Evolutionary conservation across 1,140 invertebrate genomes (phyloP), one percentile per base, ranked within the genome.

Genomic region (Luehdorfia chinensis): DNA sequence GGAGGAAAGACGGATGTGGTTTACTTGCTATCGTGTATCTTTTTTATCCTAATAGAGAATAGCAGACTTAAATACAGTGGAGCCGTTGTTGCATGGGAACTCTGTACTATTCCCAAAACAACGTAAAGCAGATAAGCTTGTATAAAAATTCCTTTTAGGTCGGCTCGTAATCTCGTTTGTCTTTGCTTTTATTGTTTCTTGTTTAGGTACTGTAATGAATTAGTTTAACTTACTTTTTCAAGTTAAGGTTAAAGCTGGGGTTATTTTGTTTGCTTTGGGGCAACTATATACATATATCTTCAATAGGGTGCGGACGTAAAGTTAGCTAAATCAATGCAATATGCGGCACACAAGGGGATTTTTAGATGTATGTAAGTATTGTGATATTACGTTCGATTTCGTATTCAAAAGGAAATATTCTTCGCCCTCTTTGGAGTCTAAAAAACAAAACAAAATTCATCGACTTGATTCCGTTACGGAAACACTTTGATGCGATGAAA

Each of bases 191-290:
- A 76, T 78, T 78, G 70, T 77, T 67, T 71, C 55, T 68, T 52
- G 55, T 56, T 46, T 54, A n/a, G n/a, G n/a, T n/a, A 58, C 58
- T 44, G 59, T 75, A 80, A 83, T 83, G 72, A 85, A 83, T 83
- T 75, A 76, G 66, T 63, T 69, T 47, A 61, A 78, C 64, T 75
- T 80, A 59, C 70, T 69, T 59, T 68, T 66, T 66, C 59, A 63
- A 56, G 54, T 71, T 77, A 71, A 77, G 79, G 79, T 61, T 73
- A 68, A 70, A 60, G 56, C 60, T 45, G 64, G 64, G 59, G 69
- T 74, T 69, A 75, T 66, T 75, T 50, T 72, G 68, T 80, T 83
- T 78, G 56, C 55, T 75, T 68, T 71, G 59, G 57, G 65, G 51
- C 55, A 63, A 65, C 55, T 73, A n/a, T n/a, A n/a, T n/a, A 75